Evolutionary conservation across 2,113 vertebrate species (phyloP).

Genomic region (Cyanocitta stelleri): DNA sequence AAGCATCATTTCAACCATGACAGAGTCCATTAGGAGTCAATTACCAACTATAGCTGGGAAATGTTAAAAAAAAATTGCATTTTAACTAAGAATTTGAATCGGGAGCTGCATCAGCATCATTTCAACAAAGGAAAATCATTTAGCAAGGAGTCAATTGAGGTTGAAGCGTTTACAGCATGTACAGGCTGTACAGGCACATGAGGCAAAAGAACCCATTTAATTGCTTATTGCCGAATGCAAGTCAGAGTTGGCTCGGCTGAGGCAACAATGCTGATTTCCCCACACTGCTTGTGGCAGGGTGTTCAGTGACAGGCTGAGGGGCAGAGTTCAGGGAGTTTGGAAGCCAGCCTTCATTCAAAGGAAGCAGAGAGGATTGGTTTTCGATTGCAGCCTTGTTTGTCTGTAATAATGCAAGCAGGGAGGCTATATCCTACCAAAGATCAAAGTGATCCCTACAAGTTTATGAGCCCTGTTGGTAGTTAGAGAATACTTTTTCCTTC

Average conservation of each 20-base stretch:
- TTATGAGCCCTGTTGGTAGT: neutral
- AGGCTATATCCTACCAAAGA: neutral
- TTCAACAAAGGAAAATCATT: constrained; percentile 72
- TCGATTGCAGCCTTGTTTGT: neutral
- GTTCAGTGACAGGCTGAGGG: neutral
- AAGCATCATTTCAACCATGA: constrained; percentile 63
- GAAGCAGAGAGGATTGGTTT: neutral
- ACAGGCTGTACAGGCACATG: constrained; percentile 34
- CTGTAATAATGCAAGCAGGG: neutral
- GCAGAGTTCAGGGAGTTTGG: neutral
- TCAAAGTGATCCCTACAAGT: neutral
- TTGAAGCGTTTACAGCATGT: constrained; percentile 68
- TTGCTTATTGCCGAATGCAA: constrained; percentile 31
- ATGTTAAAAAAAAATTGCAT: constrained; percentile 62
- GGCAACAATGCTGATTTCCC: neutral
- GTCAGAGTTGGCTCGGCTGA: neutral
- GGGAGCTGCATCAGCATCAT: constrained; percentile 68
- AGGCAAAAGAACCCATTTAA: constrained; percentile 59
- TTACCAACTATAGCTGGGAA: constrained; percentile 61
- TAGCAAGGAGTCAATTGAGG: constrained; percentile 72
- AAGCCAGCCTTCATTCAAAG: neutral
- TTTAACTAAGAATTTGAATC: constrained; percentile 72
- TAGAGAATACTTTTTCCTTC: neutral
- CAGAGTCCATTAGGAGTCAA: constrained; percentile 73
- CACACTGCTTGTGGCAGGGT: neutral